phyloP scores from a whole-genome alignment of 2,797 vertebrate genomes.

The Nasua narica region DNA sequence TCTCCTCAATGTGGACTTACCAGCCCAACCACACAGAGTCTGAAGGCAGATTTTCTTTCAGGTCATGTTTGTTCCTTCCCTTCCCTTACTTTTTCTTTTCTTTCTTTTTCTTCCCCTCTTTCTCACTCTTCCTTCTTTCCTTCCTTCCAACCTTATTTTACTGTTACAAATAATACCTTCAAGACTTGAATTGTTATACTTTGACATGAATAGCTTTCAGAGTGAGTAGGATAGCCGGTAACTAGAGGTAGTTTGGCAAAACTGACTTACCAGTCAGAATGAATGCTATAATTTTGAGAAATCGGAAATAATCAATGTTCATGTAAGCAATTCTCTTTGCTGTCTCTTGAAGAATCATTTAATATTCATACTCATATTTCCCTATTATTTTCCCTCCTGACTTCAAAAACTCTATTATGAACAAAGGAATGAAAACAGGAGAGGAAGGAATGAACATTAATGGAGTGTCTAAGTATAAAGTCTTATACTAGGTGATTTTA shows the following conservation, averaged over 20 bases:
- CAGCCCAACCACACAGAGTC: neutral
- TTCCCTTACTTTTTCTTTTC: neutral
- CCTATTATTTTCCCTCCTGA: neutral
- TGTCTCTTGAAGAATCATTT: slow-evolving; percentile 11
- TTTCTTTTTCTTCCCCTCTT: too few relatives aligned
- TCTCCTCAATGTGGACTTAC: neutral
- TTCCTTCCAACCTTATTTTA: neutral
- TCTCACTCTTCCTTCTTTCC: too few relatives aligned
- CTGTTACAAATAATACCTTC: neutral
- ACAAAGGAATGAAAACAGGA: neutral
- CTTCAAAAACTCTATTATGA: slow-evolving; percentile 1
- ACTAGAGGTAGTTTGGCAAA: neutral
- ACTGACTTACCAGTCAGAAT: slow-evolving; percentile 5
- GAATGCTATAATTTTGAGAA: slow-evolving; percentile 10
- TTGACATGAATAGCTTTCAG: neutral
- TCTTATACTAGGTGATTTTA: neutral
- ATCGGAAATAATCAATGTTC: neutral
- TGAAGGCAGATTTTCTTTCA: neutral
- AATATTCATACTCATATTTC: neutral
- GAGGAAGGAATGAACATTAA: neutral
- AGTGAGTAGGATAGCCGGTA: neutral
- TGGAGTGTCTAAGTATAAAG: neutral
- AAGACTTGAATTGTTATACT: neutral
- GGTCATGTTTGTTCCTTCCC: neutral
- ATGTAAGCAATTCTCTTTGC: neutral